A percentile compares a stretch with the other conserved stretches of the same genome.
Conservation (phyloP, 2,888 invertebrate genomes). For the Flexamia atlantica region DNA sequence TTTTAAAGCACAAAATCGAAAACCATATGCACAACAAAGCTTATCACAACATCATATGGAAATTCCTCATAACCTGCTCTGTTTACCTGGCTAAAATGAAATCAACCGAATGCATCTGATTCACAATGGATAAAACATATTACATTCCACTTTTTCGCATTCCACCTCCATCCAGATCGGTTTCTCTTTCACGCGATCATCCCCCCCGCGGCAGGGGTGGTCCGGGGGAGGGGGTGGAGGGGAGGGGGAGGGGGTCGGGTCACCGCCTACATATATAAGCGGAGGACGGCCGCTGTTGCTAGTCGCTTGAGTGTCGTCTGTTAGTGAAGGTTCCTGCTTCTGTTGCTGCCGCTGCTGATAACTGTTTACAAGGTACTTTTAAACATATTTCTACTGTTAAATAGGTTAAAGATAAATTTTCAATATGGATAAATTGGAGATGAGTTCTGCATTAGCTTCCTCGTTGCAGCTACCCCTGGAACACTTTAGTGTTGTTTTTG, state of each 20-base stretch:
- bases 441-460: too few relatives aligned
- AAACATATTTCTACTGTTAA: too few relatives aligned
- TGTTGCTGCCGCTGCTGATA: background rate
- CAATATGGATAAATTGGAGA: too few relatives aligned
- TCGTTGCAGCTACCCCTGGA: too few relatives aligned
- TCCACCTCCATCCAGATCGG: background rate
- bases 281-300: background rate
- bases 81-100: too few relatives aligned
- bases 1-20: too few relatives aligned
- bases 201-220: background rate
- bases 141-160: slow-evolving; percentile 11
- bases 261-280: slow-evolving; percentile 23
- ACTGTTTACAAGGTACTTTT: background rate
- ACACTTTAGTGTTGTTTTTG: too few relatives aligned
- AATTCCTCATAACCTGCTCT: too few relatives aligned
- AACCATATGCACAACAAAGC: too few relatives aligned
- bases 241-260: background rate
- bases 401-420: too few relatives aligned
- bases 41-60: too few relatives aligned
- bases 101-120: too few relatives aligned
- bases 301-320: slow-evolving; percentile 10
- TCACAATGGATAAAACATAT: slow-evolving; percentile 10
- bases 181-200: background rate
- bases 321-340: background rate
- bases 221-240: background rate